These are phyloP conservation scores for Listronotus oregonensis DNA, from an alignment of 1,140 invertebrate genomes.

Conservation along the genomic window DNA sequence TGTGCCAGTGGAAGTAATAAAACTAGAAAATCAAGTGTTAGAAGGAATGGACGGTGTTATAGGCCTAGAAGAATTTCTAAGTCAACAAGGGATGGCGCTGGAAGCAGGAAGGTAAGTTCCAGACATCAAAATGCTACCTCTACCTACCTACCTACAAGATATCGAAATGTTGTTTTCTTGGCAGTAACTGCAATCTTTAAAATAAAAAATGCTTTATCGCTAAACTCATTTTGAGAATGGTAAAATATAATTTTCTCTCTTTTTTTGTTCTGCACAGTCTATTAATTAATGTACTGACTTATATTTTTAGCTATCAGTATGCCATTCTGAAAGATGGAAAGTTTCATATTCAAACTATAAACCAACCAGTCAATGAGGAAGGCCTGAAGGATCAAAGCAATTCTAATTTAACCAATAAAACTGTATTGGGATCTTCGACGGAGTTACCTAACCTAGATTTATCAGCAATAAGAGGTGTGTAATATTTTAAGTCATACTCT, in stretches of 20 bases:
- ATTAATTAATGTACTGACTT: not conserved
- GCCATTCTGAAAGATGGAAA: constrained; percentile 38
- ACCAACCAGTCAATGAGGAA: constrained; percentile 4
- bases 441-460: constrained; percentile 9
- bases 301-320: constrained; percentile 34
- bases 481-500: not conserved
- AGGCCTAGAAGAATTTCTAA: constrained; percentile 27
- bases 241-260: no score
- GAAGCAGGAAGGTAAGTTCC: constrained; percentile 18
- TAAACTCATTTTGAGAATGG: no score
- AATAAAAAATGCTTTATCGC: no score
- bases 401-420: no score
- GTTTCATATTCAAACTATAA: constrained; percentile 26
- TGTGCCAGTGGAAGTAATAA: constrained; percentile 16
- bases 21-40: constrained; percentile 27
- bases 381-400: not conserved
- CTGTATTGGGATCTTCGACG: not conserved
- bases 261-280: no score
- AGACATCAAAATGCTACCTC: no score
- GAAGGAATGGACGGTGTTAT: constrained; percentile 23
- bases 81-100: constrained; percentile 11
- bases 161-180: no score
- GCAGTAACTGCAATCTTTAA: no score
- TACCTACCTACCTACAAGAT: no score
- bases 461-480: constrained; percentile 24